These are phyloP conservation scores for Sepioteuthis lessoniana DNA, from an alignment of 2,888 invertebrate genomes.

Conservation along the genomic window DNA sequence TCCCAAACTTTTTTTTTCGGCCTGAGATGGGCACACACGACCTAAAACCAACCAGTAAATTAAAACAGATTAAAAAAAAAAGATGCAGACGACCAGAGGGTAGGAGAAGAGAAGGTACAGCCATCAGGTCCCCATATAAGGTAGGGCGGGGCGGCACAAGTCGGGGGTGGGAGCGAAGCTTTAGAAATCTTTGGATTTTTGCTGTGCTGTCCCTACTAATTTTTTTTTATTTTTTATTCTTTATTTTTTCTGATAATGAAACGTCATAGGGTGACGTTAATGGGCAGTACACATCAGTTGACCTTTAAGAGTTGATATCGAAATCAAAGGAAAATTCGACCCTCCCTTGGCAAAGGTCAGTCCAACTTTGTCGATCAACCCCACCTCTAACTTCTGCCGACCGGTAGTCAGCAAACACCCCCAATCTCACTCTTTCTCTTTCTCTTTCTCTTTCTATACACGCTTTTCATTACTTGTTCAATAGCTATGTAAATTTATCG, in stretches of 20 bases:
- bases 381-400: neutral
- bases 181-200: neutral
- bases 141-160: neutral
- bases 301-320: conserved; percentile 46
- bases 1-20: conserved; percentile 15
- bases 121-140: neutral
- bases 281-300: conserved; percentile 10
- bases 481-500: too few relatives aligned
- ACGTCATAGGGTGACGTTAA: conserved; percentile 46
- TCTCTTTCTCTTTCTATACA: neutral
- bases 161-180: neutral
- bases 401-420: conserved; percentile 33
- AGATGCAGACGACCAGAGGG: neutral
- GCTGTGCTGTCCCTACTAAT: neutral
- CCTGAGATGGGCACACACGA: conserved; percentile 1
- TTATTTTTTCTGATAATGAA: conserved; percentile 41
- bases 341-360: conserved; percentile 43
- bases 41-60: neutral
- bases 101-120: neutral
- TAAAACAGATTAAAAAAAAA: neutral
- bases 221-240: neutral
- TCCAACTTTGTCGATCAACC: conserved; percentile 36
- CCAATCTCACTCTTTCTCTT: neutral
- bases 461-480: too few relatives aligned
- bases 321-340: conserved; percentile 46